A percentile compares a stretch with the other conserved stretches of the same genome.
Conservation (phyloP, 2,113 vertebrate species). For the Nycticorax nycticorax region DNA sequence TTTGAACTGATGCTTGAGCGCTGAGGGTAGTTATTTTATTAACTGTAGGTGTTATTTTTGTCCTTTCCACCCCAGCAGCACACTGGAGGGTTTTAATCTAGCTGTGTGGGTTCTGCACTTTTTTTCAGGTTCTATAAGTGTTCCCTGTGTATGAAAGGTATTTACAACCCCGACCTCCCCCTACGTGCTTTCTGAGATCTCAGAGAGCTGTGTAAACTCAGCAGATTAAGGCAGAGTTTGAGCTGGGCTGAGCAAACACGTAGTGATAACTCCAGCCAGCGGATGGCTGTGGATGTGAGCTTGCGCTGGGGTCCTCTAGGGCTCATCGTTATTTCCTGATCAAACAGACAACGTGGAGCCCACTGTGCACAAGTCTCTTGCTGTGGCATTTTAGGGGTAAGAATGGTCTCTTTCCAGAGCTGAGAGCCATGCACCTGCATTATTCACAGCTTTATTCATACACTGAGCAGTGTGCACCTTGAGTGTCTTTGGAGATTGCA, state of each 20-base stretch:
- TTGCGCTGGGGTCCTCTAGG: not conserved
- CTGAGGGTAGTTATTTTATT: not conserved
- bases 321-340: not conserved
- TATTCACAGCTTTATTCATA: not conserved
- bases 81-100: not conserved
- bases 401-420: not conserved
- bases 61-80: not conserved
- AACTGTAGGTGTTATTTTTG: not conserved
- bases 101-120: not conserved
- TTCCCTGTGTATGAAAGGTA: not conserved
- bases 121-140: not conserved
- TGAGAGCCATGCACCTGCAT: accelerated
- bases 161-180: not conserved
- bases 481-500: not conserved
- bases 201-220: not conserved
- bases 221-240: conserved; percentile 20
- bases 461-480: not conserved
- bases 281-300: not conserved
- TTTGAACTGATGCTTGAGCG: not conserved
- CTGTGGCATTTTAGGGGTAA: not conserved
- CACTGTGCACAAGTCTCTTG: not conserved
- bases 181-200: not conserved
- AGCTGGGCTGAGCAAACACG: conserved; percentile 33
- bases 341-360: not conserved
- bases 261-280: not conserved